Evolutionary conservation across 2,113 vertebrate genomes (phyloP).

Genomic region (Nothobranchius furzeri): DNA sequence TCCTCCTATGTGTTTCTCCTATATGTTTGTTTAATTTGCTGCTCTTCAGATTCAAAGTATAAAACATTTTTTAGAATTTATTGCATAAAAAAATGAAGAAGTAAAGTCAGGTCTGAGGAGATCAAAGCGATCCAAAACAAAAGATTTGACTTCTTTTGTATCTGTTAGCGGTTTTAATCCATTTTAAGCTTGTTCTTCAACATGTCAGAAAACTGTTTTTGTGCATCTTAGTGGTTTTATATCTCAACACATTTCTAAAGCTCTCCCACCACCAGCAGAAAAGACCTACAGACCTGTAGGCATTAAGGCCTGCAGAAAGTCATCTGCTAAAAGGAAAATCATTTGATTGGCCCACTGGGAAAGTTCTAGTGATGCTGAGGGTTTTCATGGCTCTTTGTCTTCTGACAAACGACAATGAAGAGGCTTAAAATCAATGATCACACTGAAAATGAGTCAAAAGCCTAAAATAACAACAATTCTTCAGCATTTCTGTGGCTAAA

Average conservation of each 20-base stretch:
- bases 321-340: slow-evolving; percentile 36
- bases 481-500: background rate
- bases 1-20: no score
- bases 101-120: no score
- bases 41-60: no score
- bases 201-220: background rate
- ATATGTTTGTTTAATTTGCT: no score
- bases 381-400: slow-evolving; percentile 6
- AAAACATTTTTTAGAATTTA: no score
- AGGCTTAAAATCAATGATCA: slow-evolving; percentile 18
- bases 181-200: no score
- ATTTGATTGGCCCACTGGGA: slow-evolving; percentile 36
- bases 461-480: background rate
- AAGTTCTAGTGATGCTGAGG: slow-evolving; percentile 6
- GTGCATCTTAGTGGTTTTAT: no score
- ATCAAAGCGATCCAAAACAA: no score
- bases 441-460: slow-evolving; percentile 2
- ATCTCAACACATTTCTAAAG: background rate
- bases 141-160: no score
- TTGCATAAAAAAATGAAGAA: no score
- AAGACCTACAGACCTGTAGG: slow-evolving; percentile 3
- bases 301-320: slow-evolving; percentile 43
- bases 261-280: slow-evolving; percentile 12
- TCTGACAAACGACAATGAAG: slow-evolving; percentile 22
- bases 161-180: no score